These are phyloP conservation scores for Brachionus koreanus DNA, from an alignment of 1,140 invertebrate species.

Conservation along the genomic window DNA sequence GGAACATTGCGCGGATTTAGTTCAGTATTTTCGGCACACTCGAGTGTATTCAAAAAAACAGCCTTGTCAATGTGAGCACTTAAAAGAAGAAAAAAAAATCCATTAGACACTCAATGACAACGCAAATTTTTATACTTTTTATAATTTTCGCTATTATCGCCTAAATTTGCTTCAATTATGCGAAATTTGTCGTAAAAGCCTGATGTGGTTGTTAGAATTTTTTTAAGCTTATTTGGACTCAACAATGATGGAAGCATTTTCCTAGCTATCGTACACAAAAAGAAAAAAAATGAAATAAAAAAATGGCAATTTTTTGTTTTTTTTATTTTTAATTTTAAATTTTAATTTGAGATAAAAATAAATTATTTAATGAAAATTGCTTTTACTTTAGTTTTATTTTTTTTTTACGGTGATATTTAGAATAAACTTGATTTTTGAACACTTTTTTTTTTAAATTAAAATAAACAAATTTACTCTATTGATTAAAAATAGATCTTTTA, in stretches of 20 bases:
- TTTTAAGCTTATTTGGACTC: neutral
- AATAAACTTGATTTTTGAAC: neutral
- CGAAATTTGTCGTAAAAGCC: constrained; percentile 27
- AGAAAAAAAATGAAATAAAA: neutral
- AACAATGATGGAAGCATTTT: constrained; percentile 14
- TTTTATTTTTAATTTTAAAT: neutral
- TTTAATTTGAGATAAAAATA: constrained; percentile 15
- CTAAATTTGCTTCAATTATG: constrained; percentile 1
- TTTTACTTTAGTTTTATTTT: neutral
- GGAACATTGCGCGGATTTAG: constrained; percentile 49
- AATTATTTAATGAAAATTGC: neutral
- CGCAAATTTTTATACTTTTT: neutral
- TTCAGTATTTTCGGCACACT: constrained; percentile 45
- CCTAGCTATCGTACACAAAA: neutral
- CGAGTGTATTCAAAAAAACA: constrained; percentile 47
- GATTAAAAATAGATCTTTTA: neutral
- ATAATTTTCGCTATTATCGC: constrained; percentile 20
- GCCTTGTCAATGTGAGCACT: constrained; percentile 49
- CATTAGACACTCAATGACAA: neutral
- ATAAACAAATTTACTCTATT: neutral
- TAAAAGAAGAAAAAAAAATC: neutral
- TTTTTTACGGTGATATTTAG: neutral
- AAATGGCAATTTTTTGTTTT: neutral
- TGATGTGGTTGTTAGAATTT: neutral
- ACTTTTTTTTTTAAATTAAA: neutral